Percentiles rank a stretch among this genome's conserved stretches.
Evolutionary conservation across 2,888 invertebrate genomes (phyloP).

Genomic region (Apotomis capreana): DNA sequence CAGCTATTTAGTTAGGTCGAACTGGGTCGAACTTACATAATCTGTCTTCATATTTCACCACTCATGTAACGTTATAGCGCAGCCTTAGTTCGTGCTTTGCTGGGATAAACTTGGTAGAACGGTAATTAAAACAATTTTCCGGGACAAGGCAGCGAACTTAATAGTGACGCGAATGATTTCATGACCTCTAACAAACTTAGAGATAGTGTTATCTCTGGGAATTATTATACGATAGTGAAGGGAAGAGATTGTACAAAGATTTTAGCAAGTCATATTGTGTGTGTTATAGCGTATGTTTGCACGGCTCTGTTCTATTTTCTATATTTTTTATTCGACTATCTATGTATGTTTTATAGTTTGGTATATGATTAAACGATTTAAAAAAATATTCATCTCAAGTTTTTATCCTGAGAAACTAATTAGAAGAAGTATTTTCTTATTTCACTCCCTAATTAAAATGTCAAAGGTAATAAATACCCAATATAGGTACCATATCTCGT

Average conservation of each 20-base stretch:
- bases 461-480: too few species aligned
- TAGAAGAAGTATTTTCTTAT: too few species aligned
- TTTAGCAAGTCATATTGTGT: conserved; percentile 5
- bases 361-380: too few species aligned
- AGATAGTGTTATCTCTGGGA: conserved; percentile 53
- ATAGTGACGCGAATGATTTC: conserved; percentile 74
- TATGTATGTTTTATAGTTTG: too few species aligned
- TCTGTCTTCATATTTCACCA: conserved; percentile 34
- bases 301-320: too few species aligned
- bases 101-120: conserved; percentile 55
- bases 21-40: conserved; percentile 18
- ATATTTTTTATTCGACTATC: too few species aligned
- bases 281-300: neutral
- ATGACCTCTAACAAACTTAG: conserved; percentile 71
- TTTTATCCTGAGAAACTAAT: too few species aligned
- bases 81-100: conserved; percentile 46
- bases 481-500: too few species aligned
- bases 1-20: neutral
- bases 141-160: conserved; percentile 63
- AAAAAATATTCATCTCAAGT: too few species aligned
- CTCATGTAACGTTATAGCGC: conserved; percentile 35
- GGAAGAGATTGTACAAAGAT: conserved; percentile 20
- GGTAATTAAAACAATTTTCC: conserved; percentile 71
- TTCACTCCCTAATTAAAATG: too few species aligned
- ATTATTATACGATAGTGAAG: conserved; percentile 49